Conservation (phyloP, 2,888 invertebrate species). For the Lithophane ornitopus region DNA sequence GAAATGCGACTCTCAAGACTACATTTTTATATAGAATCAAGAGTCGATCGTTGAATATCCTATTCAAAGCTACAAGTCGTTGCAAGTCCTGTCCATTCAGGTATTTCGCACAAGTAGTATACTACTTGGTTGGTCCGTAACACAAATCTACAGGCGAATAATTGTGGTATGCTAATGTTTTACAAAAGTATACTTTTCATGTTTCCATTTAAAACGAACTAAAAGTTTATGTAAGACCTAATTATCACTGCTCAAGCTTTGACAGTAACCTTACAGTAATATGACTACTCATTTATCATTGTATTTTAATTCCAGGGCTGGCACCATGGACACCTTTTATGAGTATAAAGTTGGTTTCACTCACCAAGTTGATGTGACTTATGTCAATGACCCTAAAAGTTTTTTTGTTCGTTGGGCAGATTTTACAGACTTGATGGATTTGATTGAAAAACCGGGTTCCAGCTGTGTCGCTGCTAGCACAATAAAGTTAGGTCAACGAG, state of each 20-base stretch:
- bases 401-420: conserved; percentile 47
- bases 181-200: not conserved
- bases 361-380: conserved; percentile 51
- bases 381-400: conserved; percentile 54
- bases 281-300: not conserved
- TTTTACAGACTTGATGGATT: conserved; percentile 7
- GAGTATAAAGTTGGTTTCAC: conserved; percentile 40
- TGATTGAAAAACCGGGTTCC: conserved; percentile 39
- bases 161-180: not conserved
- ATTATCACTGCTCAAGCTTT: not conserved
- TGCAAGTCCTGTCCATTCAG: not conserved
- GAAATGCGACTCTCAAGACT: not conserved
- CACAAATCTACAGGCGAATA: not conserved
- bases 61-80: not conserved
- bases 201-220: not conserved
- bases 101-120: not conserved
- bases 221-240: not conserved
- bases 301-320: conserved; percentile 27
- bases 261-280: not conserved
- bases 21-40: not conserved
- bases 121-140: no score
- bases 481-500: conserved; percentile 19
- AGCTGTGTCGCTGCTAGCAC: not conserved
- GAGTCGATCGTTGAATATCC: not conserved
- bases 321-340: conserved; percentile 4